Conservation (phyloP, 53 echinoderm and acorn worm genomes). For the Apostichopus leukothele region DNA sequence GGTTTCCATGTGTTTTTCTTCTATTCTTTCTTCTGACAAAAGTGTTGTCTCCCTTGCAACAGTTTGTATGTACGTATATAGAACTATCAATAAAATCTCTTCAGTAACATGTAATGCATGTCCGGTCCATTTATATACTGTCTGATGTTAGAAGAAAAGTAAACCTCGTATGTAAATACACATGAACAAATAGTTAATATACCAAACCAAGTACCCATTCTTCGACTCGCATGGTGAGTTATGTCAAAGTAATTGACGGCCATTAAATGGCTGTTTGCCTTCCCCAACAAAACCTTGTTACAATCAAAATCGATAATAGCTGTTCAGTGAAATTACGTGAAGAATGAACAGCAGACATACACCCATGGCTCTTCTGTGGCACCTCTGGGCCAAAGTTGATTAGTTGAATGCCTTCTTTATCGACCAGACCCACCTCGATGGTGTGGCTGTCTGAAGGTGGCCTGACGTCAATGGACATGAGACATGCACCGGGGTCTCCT, state of each 20-base stretch:
- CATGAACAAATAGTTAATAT: neutral
- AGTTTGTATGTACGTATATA: no score
- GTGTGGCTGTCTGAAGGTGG: no score
- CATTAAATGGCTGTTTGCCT: neutral
- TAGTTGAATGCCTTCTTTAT: neutral
- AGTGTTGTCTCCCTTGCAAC: no score
- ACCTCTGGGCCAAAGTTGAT: neutral
- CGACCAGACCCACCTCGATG: neutral
- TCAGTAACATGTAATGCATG: no score
- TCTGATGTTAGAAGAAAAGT: no score
- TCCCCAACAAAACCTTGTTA: neutral
- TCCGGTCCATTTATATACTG: no score
- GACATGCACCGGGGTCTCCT: no score
- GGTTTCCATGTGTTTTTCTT: no score
- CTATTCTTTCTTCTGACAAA: no score
- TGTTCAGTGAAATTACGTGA: neutral
- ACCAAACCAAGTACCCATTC: neutral
- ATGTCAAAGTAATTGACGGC: neutral
- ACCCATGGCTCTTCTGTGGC: neutral
- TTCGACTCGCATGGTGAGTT: neutral
- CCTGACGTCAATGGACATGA: no score
- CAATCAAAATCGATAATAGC: neutral
- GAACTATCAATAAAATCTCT: no score
- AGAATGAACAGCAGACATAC: neutral
- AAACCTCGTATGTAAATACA: neutral